Evolutionary conservation across 1,140 invertebrate species (phyloP).

Genomic region (Diachasmimorpha longicaudata): DNA sequence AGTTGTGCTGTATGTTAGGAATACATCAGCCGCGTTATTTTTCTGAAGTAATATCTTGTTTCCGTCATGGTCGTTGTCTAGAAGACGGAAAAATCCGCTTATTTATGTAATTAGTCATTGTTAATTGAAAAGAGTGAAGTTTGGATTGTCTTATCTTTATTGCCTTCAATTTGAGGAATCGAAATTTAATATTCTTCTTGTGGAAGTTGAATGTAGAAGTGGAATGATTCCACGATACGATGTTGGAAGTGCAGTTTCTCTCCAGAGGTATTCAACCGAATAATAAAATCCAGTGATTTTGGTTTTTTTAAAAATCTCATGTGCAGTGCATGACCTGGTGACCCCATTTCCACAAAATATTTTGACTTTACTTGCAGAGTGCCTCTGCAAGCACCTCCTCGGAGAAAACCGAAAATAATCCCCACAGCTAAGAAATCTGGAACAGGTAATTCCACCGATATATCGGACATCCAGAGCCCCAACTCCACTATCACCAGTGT

Average conservation of each 20-base stretch:
- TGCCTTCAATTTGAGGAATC: neutral
- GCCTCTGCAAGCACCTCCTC: conserved; percentile 50
- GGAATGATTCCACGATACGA: conserved; percentile 53
- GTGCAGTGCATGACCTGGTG: too few relatives aligned
- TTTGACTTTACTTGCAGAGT: conserved; percentile 41
- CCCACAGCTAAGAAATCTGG: conserved; percentile 44
- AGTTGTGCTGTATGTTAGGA: neutral
- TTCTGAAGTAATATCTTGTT: neutral
- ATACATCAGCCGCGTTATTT: neutral
- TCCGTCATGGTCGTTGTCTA: neutral
- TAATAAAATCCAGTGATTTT: neutral
- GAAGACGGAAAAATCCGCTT: neutral
- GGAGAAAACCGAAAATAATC: conserved; percentile 44
- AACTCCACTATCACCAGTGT: conserved; percentile 81
- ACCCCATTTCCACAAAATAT: neutral
- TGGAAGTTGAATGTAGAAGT: neutral
- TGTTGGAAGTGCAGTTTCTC: conserved; percentile 47
- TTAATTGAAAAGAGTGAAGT: neutral
- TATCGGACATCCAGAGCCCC: conserved; percentile 60
- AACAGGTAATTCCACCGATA: conserved; percentile 47
- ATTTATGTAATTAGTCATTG: neutral
- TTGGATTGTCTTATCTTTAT: neutral
- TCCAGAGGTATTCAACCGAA: conserved; percentile 45
- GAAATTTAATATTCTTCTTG: neutral
- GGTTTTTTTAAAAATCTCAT: too few relatives aligned